Evolutionary conservation across 1,140 invertebrate genomes (phyloP).

Genomic region (Paracyclopina nana): DNA sequence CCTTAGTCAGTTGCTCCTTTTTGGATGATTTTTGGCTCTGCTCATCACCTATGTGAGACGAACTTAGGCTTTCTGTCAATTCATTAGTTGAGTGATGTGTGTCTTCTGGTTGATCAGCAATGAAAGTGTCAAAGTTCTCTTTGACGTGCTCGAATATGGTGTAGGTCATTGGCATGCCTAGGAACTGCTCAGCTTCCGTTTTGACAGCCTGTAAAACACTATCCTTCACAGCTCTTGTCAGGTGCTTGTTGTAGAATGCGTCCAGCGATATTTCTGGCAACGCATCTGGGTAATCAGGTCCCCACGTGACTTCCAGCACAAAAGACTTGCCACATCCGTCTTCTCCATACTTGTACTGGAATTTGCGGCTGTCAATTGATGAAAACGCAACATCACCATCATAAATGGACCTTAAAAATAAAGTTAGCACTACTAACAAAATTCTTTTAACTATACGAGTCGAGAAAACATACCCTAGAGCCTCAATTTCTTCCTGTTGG

Average conservation of each 20-base stretch:
- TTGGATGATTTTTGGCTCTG: conserved; percentile 51
- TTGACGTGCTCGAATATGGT: conserved; percentile 78
- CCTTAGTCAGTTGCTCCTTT: conserved; percentile 50
- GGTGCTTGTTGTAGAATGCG: conserved; percentile 77
- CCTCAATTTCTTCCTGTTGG: no score
- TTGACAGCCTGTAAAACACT: conserved; percentile 38
- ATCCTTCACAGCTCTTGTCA: conserved; percentile 40
- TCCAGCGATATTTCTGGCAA: conserved; percentile 63
- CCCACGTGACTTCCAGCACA: conserved; percentile 68
- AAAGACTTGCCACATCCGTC: conserved; percentile 58
- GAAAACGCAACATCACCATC: conserved; percentile 75
- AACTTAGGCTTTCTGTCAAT: no score
- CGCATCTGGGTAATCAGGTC: conserved; percentile 57
- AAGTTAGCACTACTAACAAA: no score
- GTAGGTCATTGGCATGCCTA: conserved; percentile 82
- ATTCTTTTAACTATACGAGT: no score
- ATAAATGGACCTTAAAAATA: conserved; percentile 81
- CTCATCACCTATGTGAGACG: no score
- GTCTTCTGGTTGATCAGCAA: conserved; percentile 43
- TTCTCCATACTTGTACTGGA: conserved; percentile 81
- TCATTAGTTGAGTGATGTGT: neutral
- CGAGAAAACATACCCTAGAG: no score
- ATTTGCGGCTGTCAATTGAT: conserved; percentile 47
- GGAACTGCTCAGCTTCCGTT: conserved; percentile 51
- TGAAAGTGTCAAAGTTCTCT: conserved; percentile 49